phyloP scores from a whole-genome alignment of 2,113 vertebrate species.

The Pseudopipra pipra region DNA sequence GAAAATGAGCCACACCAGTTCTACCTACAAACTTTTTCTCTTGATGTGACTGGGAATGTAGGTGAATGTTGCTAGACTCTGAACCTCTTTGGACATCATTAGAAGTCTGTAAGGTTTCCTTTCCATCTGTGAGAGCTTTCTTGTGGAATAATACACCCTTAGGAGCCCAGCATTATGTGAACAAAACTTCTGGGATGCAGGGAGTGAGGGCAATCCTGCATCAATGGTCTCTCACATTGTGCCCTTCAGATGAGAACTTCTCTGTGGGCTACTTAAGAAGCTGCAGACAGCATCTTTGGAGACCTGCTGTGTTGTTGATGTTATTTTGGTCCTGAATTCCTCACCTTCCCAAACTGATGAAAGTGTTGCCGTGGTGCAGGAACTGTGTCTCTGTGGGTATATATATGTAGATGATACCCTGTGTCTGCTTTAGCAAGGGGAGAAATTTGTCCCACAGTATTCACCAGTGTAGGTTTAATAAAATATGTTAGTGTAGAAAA shows the following conservation, averaged over 20 bases:
- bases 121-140: background rate
- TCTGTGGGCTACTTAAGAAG: fast-evolving
- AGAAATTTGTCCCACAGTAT: background rate
- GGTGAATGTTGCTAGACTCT: background rate
- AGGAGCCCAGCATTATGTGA: background rate
- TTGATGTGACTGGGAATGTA: background rate
- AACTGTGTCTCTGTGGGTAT: background rate
- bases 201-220: background rate
- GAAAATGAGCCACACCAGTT: background rate
- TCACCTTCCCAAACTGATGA: background rate
- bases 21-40: background rate
- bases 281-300: background rate
- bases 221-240: background rate
- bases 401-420: background rate
- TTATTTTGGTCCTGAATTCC: background rate
- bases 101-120: background rate
- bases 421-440: background rate
- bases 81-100: background rate
- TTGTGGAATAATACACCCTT: fast-evolving
- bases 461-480: background rate
- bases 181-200: background rate
- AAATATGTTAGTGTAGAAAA: background rate
- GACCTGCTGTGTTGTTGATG: background rate
- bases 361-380: background rate
- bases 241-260: background rate